Base-by-base conservation (phyloP, 2,797 vertebrate species). In the Periophthalmus magnuspinnatus region DNA sequence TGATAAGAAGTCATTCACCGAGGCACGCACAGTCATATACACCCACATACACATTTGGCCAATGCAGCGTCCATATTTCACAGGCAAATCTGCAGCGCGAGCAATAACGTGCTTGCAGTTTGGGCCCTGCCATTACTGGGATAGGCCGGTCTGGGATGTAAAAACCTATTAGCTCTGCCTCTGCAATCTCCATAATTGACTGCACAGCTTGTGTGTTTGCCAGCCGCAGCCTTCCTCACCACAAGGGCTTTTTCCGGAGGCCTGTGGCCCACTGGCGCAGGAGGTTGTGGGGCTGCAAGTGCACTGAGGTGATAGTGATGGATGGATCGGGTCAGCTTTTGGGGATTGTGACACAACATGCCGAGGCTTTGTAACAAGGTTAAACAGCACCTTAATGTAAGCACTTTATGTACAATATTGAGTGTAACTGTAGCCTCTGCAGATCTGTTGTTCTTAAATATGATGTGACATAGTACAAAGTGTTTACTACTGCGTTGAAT, bases 121-220 rank as follows among this genome's bases (percentile, higher is more conserved):
- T 74, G 78, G 81, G 69, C 80, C 73, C 77, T 84, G 81, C 86
- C 89, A 89, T 91, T 89, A 89, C 77, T 75, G 76, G 75, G 74
- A 87, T 85, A 87, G 79, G 76, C 76, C 64, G 74, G 75, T 69
- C 71, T 34, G 70, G 71, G 78, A 87, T 85, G 86, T 91, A 88
- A 93, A 92, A 91, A 82, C 68, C 76, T 80, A 83, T 86, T 82
- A 82, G 80, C 76, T 80, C 81, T 62, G 74, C 85, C 81, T 88
- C 83, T 86, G 84, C 86, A 90, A 84, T 92, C 86, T 77, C 58
- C 75, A 63, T 89, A 91, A 93, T 91, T 88, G 88, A 90, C 84
- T 89, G 78, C 81, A 77, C 79, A 69, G 82, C 79, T 77, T 75
- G 72, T 3, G 62, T 38, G 68, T 85, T 83, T 81, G 75, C 80